Base-by-base conservation (phyloP, 1,140 invertebrate genomes). In the Drosophila parabipectinata region DNA sequence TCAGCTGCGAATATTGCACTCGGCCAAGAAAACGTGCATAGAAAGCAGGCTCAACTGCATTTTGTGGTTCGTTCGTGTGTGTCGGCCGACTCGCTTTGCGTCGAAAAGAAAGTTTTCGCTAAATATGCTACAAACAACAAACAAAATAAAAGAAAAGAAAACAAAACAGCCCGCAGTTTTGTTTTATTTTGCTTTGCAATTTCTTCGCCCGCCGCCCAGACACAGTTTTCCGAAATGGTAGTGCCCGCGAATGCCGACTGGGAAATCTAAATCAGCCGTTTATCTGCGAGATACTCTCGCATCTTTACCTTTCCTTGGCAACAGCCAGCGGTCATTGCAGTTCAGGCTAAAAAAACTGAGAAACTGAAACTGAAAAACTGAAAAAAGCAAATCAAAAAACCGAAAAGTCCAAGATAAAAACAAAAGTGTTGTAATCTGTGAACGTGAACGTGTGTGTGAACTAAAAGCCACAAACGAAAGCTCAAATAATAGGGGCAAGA, bases 61-160 rank as follows among this genome's bases (percentile, higher is more conserved):
- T 87, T 84, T 60, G 79, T 57, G 66, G 81, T 79, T 79, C 62
- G 73, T 66, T 32, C 44, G 75, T 62, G 64, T 79, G 60, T 47
- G 60, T 61, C 64, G 60, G 68, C 64, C 60, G 69, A 73, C 69
- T 87, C 57, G 69, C 75, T 75, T 78, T 57, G 64, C 64, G 56
- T 61, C 67, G 58, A 87, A 87, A 82, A 87, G 82, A 87, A 87
- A 87, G 82, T 87, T 87, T 83, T 55, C 18, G 75, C 79, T 72
- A 67, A 82, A 81, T 61, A 61, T 77, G 66, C 77, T 61, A 74
- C 77, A 85, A 87, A 60, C 67, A 72, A 74, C 30, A 72, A 72
- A 72, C 44, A 21, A 18, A 47, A 47, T 21, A 8, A 47, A 18
- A 47, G 18, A 44, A 44, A 44, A 44, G 9, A 44, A 44, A 18